These are phyloP conservation scores for Rotaria magnacalcarata DNA, from an alignment of 2,888 invertebrate genomes.

Conservation along the genomic window DNA sequence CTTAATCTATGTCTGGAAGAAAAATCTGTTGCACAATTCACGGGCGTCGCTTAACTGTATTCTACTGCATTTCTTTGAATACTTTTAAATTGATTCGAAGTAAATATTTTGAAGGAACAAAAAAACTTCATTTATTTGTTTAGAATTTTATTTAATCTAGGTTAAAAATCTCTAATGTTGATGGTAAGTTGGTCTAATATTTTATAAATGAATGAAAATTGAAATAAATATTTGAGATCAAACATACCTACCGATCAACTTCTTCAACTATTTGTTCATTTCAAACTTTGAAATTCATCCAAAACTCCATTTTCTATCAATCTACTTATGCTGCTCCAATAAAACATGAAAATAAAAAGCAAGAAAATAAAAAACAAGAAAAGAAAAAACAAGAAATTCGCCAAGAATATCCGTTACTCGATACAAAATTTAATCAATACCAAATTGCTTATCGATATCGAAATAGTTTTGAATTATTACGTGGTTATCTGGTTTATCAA, in stretches of 20 bases:
- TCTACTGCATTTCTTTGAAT: background rate
- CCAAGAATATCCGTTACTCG: conserved; percentile 32
- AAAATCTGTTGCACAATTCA: no score
- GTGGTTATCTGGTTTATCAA: conserved; percentile 84
- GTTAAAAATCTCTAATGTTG: background rate
- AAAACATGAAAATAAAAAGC: background rate
- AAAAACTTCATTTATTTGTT: no score
- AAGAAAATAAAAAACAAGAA: background rate
- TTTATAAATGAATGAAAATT: background rate
- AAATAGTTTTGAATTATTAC: conserved; percentile 80
- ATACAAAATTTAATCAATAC: conserved; percentile 71
- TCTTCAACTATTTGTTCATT: background rate
- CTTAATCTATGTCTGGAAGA: background rate
- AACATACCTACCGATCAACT: background rate
- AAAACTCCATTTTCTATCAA: background rate
- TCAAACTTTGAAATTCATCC: background rate
- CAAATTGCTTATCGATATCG: conserved; percentile 89
- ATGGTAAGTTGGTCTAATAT: background rate
- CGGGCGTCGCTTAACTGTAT: no score
- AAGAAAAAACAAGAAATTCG: background rate
- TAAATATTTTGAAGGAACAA: background rate
- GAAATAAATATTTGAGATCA: background rate
- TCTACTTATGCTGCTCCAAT: background rate
- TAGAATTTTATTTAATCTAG: no score
- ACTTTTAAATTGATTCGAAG: background rate